These are phyloP conservation scores for Xestobium rufovillosum DNA, from an alignment of 2,888 invertebrate genomes.

Conservation along the genomic window DNA sequence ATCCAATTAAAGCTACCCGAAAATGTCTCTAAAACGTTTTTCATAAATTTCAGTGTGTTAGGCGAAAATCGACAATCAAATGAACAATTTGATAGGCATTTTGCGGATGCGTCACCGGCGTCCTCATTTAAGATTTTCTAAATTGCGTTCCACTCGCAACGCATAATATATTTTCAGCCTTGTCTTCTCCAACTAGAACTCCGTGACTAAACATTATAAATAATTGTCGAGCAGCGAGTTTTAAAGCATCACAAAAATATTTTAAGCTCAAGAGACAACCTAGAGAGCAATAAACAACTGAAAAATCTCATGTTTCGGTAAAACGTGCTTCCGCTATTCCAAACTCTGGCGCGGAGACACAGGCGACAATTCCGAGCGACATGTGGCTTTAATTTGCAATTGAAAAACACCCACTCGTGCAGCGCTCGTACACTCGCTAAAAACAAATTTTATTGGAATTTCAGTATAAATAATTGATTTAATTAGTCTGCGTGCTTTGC, in stretches of 20 bases:
- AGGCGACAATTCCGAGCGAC: slow-evolving; percentile 24
- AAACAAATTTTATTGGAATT: slow-evolving; percentile 31
- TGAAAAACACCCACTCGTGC: slow-evolving; percentile 27
- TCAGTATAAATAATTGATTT: slow-evolving; percentile 32
- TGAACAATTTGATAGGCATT: no score
- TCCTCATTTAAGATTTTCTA: no score
- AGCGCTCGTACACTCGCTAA: slow-evolving; percentile 21
- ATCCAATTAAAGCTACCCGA: no score
- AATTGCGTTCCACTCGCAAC: no score
- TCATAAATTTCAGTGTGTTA: no score
- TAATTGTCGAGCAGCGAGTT: neutral
- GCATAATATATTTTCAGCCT: no score
- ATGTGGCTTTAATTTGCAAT: slow-evolving; percentile 39
- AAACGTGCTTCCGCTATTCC: slow-evolving; percentile 2
- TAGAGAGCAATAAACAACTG: slow-evolving; percentile 1
- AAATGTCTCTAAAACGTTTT: no score
- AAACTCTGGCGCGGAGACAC: slow-evolving; percentile 17
- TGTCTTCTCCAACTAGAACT: no score
- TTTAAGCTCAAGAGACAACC: neutral
- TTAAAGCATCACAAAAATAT: neutral
- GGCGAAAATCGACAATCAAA: no score
- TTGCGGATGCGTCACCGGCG: no score
- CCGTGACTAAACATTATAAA: no score
- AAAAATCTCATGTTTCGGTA: slow-evolving; percentile 2
- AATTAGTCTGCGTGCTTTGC: slow-evolving; percentile 28